Evolutionary conservation across 2,113 vertebrate species (phyloP).

Genomic region (Potamarius usumacintae): DNA sequence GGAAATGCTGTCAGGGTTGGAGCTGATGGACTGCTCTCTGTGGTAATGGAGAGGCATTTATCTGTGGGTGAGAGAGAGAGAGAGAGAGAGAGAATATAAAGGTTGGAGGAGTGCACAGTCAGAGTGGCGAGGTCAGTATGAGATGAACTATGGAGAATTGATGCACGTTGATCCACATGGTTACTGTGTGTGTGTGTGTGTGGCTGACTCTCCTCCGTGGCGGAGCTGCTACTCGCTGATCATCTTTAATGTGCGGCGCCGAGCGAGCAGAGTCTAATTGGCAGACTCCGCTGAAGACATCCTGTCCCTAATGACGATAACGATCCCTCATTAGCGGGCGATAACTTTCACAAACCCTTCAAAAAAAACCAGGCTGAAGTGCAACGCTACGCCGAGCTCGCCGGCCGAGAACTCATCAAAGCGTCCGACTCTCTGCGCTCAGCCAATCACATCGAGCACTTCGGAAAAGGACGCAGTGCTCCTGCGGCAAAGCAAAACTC

Average conservation of each 20-base stretch:
- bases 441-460: neutral
- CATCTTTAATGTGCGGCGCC: slow-evolving; percentile 5
- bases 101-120: neutral
- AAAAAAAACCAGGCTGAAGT: slow-evolving; percentile 8
- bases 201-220: neutral
- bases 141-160: neutral
- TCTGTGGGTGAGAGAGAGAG: neutral
- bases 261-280: slow-evolving; percentile 24
- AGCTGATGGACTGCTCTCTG: slow-evolving; percentile 20
- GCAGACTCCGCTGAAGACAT: slow-evolving; percentile 21
- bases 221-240: slow-evolving; percentile 26
- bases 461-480: neutral
- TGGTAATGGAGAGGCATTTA: slow-evolving; percentile 33
- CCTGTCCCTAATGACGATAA: slow-evolving; percentile 42
- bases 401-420: slow-evolving; percentile 2
- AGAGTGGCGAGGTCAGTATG: neutral
- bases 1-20: slow-evolving; percentile 21
- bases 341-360: slow-evolving; percentile 44
- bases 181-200: neutral
- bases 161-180: neutral
- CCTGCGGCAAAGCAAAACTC: neutral
- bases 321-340: slow-evolving; percentile 32
- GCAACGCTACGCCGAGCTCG: slow-evolving; percentile 6
- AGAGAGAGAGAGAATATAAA: neutral
- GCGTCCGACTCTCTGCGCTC: neutral